Conservation (phyloP, 2,113 vertebrate genomes). For the Tupaia chinensis region DNA sequence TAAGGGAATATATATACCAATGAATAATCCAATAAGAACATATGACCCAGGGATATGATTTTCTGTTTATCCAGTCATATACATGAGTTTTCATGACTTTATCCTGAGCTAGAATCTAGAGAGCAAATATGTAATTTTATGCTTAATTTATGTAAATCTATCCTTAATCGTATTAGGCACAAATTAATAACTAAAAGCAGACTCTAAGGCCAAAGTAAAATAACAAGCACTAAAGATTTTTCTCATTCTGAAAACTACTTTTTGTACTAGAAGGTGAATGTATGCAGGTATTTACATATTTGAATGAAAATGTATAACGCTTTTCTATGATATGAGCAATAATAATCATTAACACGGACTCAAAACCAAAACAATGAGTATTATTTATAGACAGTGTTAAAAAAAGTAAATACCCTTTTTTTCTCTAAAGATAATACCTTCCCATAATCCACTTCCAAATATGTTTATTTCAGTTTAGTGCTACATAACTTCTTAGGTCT, state of each 20-base stretch:
- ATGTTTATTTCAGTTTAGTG: conserved; percentile 8
- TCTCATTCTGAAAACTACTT: background rate
- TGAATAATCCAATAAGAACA: background rate
- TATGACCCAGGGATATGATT: background rate
- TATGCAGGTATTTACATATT: background rate
- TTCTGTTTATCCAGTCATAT: background rate
- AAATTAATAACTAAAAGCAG: background rate
- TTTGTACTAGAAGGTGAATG: background rate
- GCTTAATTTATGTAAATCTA: background rate
- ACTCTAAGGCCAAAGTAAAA: background rate
- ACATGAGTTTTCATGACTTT: background rate
- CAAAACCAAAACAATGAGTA: background rate
- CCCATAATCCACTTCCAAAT: background rate
- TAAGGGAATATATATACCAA: background rate
- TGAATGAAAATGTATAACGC: background rate
- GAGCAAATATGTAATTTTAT: background rate
- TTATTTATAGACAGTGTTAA: background rate
- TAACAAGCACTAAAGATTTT: background rate
- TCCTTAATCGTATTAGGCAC: background rate
- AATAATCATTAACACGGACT: background rate
- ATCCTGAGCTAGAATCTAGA: background rate
- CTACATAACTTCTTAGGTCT: background rate
- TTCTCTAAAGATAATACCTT: background rate
- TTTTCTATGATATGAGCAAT: background rate
- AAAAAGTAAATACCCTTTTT: background rate